Evolutionary conservation across 2,888 invertebrate species (phyloP), one percentile per base, ranked within the genome.

Genomic region (Rotaria magnacalcarata): DNA sequence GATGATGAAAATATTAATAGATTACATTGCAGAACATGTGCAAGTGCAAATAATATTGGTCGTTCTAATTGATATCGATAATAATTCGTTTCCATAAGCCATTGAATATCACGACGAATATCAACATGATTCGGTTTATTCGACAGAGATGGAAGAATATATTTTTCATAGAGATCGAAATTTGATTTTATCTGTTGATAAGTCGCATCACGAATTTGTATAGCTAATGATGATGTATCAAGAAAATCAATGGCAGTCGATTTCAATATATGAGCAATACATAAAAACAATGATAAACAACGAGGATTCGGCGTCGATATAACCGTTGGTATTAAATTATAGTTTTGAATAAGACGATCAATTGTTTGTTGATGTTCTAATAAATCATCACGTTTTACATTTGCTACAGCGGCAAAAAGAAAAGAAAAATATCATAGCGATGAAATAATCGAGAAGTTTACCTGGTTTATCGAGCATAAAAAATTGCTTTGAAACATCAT

Each of bases 401-500:
- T n/a, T 47, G 80, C 43, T 47, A 47, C 47, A 27, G 27, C 3
- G 14, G 1, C 3, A 52, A 52, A 52, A 52, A 52, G 3, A 16
- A 14, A 52, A 8, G 52, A 52, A 16, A 7, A 47, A 47, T 10
- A 47, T 47, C 8, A 47, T 47, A 52, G 14, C 16, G 1, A 52
- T 52, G 50, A 50, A 34, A 34, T 34, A 34, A 34, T 11, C 10
- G 2, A 34, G 8, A 21, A 75, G 11, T 47, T 47, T 80, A 80
- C 80, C 80, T 43, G 80, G 80, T 47, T 80, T 80, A 80, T 80
- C 80, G 1, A 80, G n/a, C 80, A 80, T 80, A 47, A 24, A 80
- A 80, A 47, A 80, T 80, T 80, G 80, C n/a, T 80, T 80, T 43
- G 80, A 80, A 43, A 80, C 80, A 47, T 80, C 80, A 47, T 80